These are phyloP conservation scores for Carettochelys insculpta DNA, from an alignment of 2,113 vertebrate genomes.

Conservation along the genomic window DNA sequence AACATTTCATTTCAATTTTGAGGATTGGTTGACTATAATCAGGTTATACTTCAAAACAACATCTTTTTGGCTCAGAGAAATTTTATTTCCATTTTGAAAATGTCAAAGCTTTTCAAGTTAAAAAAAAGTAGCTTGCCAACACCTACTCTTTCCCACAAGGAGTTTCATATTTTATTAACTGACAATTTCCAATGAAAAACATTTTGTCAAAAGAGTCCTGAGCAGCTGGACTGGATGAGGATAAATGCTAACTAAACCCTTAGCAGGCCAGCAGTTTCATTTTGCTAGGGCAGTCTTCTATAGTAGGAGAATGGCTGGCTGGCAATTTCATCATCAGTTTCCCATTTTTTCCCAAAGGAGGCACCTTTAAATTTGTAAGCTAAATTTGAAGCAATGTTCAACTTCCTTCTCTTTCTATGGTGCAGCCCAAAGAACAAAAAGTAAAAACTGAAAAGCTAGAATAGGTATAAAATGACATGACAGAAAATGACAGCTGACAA, in stretches of 20 bases:
- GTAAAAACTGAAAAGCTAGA: background rate
- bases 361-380: background rate
- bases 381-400: background rate
- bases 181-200: background rate
- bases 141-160: background rate
- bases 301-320: background rate
- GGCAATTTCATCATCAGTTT: background rate
- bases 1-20: background rate
- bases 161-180: background rate
- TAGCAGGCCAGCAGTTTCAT: background rate
- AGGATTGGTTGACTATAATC: background rate
- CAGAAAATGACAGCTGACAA: background rate
- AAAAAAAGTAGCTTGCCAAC: background rate
- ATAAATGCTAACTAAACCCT: background rate
- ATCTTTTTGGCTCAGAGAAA: background rate
- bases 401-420: background rate
- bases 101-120: background rate
- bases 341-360: background rate
- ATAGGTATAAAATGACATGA: background rate
- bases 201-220: background rate
- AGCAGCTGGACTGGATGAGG: background rate
- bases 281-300: background rate
- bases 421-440: background rate
- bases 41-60: background rate
- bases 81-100: background rate